Evolutionary conservation across 2,888 invertebrate genomes (phyloP).

Genomic region (Endotricha flammealis): DNA sequence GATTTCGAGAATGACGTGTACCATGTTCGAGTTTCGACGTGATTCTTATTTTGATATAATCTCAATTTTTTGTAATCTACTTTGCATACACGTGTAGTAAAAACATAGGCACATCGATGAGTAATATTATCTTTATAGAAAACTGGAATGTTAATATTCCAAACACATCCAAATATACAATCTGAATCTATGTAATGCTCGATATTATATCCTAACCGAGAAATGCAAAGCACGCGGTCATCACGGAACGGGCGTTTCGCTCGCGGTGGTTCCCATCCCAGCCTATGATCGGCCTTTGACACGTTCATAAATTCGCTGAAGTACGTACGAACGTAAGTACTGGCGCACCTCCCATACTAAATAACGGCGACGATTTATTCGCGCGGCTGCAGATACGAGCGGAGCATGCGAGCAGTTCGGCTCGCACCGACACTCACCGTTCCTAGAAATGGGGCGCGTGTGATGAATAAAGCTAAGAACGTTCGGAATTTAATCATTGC

Average conservation of each 20-base stretch:
- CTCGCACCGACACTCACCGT: conserved; percentile 52
- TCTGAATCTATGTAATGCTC: too few relatives aligned
- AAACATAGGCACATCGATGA: conserved; percentile 52
- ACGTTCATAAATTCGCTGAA: conserved; percentile 57
- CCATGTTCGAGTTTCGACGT: conserved; percentile 64
- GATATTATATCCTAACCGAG: too few relatives aligned
- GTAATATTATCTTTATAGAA: conserved; percentile 46
- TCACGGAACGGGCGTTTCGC: conserved; percentile 33
- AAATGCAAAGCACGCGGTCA: conserved; percentile 29
- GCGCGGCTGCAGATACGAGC: conserved; percentile 53
- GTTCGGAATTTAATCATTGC: conserved; percentile 66
- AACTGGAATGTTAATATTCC: conserved; percentile 39
- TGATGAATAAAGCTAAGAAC: conserved; percentile 70
- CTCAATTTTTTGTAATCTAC: conserved; percentile 44
- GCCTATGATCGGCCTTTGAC: conserved; percentile 58
- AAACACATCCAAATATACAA: too few relatives aligned
- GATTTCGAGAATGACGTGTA: conserved; percentile 54
- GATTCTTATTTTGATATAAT: conserved; percentile 50
- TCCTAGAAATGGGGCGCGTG: conserved; percentile 70
- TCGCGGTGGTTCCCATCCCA: conserved; percentile 55
- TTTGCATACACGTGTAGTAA: conserved; percentile 55
- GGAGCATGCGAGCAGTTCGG: conserved; percentile 49
- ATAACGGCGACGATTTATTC: conserved; percentile 64
- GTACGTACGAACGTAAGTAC: conserved; percentile 52
- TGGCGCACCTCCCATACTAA: conserved; percentile 60